phyloP scores from a whole-genome alignment of 2,113 vertebrate species.

The Eurypyga helias region DNA sequence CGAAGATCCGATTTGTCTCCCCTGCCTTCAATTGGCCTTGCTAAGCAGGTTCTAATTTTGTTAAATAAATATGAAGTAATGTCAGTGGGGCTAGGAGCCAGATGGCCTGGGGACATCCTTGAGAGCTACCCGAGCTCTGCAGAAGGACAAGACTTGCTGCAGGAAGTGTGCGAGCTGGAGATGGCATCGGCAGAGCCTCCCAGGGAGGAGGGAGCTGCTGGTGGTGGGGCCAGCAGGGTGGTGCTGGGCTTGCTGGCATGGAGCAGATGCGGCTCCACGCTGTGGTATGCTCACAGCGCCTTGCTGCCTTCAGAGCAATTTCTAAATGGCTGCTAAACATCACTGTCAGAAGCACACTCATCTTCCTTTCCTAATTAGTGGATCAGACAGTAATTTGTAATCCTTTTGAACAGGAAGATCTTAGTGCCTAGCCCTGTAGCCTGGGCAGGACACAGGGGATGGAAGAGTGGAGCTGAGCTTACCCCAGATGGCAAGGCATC shows the following conservation, averaged over 20 bases:
- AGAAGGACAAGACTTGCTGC: neutral
- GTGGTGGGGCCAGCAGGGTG: neutral
- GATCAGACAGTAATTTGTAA: slow-evolving; percentile 72
- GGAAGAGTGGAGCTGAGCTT: neutral
- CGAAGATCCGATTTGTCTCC: slow-evolving; percentile 29
- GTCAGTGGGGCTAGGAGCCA: slow-evolving; percentile 6
- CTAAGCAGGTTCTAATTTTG: slow-evolving; percentile 59
- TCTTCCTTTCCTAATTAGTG: slow-evolving; percentile 62
- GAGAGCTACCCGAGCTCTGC: neutral
- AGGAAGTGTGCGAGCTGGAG: neutral
- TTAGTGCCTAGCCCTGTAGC: slow-evolving; percentile 10
- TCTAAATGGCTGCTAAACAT: slow-evolving; percentile 65
- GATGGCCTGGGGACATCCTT: neutral
- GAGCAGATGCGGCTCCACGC: neutral
- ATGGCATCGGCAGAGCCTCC: neutral
- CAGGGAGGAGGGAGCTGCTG: neutral
- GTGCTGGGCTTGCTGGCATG: neutral
- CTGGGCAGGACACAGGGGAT: neutral
- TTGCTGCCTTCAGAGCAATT: slow-evolving; percentile 24
- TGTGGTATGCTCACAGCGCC: neutral
- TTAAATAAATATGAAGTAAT: slow-evolving; percentile 56
- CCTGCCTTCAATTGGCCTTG: neutral
- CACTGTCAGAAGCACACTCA: slow-evolving; percentile 42
- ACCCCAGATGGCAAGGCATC: accelerated
- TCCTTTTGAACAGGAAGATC: slow-evolving; percentile 33